These are phyloP conservation scores for Enteromius fasciolatus DNA, from an alignment of 2,797 vertebrate genomes.

Conservation along the genomic window DNA sequence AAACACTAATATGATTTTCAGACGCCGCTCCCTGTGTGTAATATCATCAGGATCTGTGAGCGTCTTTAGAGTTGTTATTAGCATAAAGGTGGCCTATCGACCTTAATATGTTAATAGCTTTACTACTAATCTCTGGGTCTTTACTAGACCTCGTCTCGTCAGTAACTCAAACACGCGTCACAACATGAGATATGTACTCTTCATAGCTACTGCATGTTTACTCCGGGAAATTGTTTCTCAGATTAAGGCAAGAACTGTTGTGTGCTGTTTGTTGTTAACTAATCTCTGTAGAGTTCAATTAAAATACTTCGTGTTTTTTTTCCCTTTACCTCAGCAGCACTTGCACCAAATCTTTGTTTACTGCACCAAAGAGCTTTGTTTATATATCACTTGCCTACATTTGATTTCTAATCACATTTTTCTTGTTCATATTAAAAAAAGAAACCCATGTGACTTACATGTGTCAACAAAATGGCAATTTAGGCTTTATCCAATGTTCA, in stretches of 20 bases:
- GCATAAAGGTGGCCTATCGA: constrained; percentile 13
- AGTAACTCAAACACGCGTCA: not conserved
- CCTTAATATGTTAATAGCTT: constrained; percentile 35
- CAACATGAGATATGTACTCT: not conserved
- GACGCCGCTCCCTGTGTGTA: constrained; percentile 7
- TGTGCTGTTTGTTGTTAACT: not conserved
- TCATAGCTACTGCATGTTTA: not conserved
- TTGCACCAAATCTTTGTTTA: not conserved
- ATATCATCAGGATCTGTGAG: constrained; percentile 21
- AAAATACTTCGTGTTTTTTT: not conserved
- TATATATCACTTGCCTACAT: not conserved
- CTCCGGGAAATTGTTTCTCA: not conserved
- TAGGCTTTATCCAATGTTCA: not conserved
- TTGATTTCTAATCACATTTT: not conserved
- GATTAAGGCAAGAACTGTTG: not conserved
- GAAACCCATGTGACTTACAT: not conserved
- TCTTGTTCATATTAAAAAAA: not conserved
- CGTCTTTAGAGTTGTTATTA: constrained; percentile 14
- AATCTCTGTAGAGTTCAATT: not conserved
- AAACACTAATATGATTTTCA: constrained; percentile 36
- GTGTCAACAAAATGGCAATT: too few species aligned
- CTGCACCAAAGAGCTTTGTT: not conserved
- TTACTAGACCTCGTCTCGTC: constrained; percentile 10
- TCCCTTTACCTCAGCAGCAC: not conserved
- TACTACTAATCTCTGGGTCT: constrained; percentile 27